phyloP scores from a whole-genome alignment of 2,113 vertebrate species.

The Dasypus novemcinctus region DNA sequence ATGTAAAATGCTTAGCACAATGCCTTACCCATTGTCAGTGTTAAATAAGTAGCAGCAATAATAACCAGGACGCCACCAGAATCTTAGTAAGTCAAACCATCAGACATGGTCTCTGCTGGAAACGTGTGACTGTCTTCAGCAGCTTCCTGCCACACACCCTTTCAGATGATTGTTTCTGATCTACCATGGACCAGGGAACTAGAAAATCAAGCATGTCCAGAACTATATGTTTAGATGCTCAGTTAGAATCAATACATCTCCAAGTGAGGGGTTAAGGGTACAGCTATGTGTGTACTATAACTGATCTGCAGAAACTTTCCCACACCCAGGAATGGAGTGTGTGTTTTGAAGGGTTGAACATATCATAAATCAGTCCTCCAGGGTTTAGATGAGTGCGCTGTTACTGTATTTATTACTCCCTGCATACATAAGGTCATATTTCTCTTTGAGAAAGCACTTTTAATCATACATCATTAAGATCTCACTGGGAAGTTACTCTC shows the following conservation, averaged over 20 bases:
- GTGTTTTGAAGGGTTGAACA: neutral
- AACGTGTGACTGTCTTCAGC: neutral
- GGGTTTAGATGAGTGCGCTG: neutral
- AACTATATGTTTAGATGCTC: neutral
- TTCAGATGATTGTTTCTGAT: neutral
- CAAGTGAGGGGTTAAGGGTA: neutral
- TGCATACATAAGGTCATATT: neutral
- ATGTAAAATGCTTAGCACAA: neutral
- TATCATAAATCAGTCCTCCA: neutral
- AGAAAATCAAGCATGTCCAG: neutral
- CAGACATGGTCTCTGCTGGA: neutral
- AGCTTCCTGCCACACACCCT: neutral
- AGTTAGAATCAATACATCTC: neutral
- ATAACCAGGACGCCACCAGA: neutral
- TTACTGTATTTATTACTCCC: neutral
- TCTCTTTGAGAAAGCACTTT: constrained; percentile 25
- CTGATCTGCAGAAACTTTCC: neutral
- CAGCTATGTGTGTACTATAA: neutral
- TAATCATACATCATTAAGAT: neutral
- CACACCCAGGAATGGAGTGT: neutral
- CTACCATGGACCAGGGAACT: neutral
- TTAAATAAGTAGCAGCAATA: neutral
- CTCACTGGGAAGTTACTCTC: constrained; percentile 9
- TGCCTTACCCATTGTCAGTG: neutral
- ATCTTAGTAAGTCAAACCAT: neutral